These are phyloP conservation scores for Ptyas mucosa DNA, from an alignment of 2,113 vertebrate genomes.

Conservation along the genomic window DNA sequence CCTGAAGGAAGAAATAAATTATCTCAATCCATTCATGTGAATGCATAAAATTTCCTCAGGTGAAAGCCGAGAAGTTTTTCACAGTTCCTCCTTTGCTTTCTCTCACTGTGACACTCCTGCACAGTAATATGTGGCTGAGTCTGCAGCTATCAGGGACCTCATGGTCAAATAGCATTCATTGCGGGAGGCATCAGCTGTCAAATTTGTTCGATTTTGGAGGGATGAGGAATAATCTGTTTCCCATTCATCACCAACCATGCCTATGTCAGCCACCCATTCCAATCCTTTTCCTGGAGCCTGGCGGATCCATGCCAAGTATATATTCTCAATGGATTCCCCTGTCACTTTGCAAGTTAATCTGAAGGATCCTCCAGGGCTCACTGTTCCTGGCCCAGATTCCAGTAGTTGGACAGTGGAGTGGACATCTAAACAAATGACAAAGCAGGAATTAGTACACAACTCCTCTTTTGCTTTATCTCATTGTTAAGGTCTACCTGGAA, in stretches of 20 bases:
- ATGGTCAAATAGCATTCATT: neutral
- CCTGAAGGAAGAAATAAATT: neutral
- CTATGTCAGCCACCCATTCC: constrained; percentile 15
- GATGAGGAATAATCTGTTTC: neutral
- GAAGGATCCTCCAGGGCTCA: neutral
- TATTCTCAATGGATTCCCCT: neutral
- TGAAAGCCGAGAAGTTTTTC: neutral
- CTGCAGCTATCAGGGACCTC: constrained; percentile 2
- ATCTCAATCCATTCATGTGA: neutral
- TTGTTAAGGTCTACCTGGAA: neutral
- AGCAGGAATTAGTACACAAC: neutral
- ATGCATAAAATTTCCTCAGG: neutral
- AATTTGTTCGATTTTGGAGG: neutral
- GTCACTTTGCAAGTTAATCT: neutral
- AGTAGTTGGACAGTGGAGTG: neutral
- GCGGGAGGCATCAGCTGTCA: neutral
- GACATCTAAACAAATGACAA: neutral
- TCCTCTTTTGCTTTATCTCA: neutral
- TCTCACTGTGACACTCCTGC: neutral
- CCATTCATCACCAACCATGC: fast-evolving
- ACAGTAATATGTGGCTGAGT: constrained; percentile 7
- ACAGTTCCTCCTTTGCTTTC: neutral
- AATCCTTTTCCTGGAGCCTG: neutral
- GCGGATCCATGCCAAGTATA: neutral
- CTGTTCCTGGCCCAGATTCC: neutral